phyloP scores from a whole-genome alignment of 1,140 invertebrate genomes.

The Epicauta chinensis region DNA sequence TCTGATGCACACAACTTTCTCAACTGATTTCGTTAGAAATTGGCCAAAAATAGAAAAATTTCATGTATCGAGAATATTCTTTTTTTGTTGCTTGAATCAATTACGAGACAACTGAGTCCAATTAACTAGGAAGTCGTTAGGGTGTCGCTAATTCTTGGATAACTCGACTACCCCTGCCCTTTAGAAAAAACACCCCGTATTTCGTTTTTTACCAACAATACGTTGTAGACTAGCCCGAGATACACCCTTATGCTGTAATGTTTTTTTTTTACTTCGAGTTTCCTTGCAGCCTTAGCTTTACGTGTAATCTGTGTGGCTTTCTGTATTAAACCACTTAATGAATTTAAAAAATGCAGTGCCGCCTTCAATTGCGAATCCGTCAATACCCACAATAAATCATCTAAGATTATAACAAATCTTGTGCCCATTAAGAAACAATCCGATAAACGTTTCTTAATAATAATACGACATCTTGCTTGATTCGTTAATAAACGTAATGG shows the following conservation, averaged over 20 bases:
- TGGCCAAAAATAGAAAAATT: too few species aligned
- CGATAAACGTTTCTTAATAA: conserved; percentile 88
- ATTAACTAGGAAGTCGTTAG: too few species aligned
- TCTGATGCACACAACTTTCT: neutral
- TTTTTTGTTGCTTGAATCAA: too few species aligned
- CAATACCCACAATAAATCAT: conserved; percentile 96
- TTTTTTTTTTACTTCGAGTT: conserved; percentile 76
- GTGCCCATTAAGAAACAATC: conserved; percentile 93
- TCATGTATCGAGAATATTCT: too few species aligned
- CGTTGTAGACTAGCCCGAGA: too few species aligned
- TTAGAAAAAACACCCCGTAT: too few species aligned
- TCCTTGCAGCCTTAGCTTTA: conserved; percentile 81
- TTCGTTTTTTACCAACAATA: too few species aligned
- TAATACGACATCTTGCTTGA: conserved; percentile 90
- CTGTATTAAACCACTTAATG: conserved; percentile 77
- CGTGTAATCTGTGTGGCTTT: conserved; percentile 75
- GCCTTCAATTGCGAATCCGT: conserved; percentile 96
- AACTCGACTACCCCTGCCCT: too few species aligned
- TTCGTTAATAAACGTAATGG: conserved; percentile 91
- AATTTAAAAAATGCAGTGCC: conserved; percentile 89
- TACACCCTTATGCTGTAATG: too few species aligned
- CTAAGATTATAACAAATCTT: conserved; percentile 84
- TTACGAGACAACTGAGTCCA: too few species aligned
- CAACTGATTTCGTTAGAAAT: neutral
- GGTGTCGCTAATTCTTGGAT: too few species aligned